A percentile compares a stretch with the other conserved stretches of the same genome.
These are phyloP conservation scores for Sinella curviseta DNA, from an alignment of 1,140 invertebrate genomes.

Conservation along the genomic window DNA sequence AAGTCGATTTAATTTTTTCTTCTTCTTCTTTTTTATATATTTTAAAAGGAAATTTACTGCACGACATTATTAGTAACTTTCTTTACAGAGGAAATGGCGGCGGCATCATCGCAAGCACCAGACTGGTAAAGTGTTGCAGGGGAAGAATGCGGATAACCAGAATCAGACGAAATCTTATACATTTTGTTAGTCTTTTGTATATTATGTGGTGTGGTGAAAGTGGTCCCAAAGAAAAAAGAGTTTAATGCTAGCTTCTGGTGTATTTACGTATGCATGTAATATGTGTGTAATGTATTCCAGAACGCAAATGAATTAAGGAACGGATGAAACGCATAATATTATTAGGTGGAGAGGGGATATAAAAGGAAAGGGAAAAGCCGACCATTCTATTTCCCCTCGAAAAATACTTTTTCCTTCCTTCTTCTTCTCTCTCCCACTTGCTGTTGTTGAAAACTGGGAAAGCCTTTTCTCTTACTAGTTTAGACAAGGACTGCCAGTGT, in stretches of 20 bases:
- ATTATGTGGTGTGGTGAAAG: too few species aligned
- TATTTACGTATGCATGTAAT: background rate
- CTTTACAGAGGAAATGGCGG: too few species aligned
- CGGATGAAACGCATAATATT: background rate
- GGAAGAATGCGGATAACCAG: too few species aligned
- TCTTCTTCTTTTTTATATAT: too few species aligned
- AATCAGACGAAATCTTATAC: too few species aligned
- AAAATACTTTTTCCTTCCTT: background rate
- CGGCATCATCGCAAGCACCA: too few species aligned
- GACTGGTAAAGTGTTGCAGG: too few species aligned
- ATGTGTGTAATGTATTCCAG: background rate
- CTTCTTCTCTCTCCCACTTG: background rate
- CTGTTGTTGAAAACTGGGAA: background rate
- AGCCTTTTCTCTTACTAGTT: background rate
- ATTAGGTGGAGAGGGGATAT: background rate
- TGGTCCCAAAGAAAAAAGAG: too few species aligned
- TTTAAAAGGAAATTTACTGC: slow-evolving; percentile 14
- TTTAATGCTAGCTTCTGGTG: background rate
- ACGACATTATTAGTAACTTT: background rate
- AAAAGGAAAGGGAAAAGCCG: background rate
- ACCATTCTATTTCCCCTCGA: background rate
- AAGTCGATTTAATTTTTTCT: background rate
- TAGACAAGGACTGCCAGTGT: too few species aligned
- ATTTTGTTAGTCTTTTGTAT: too few species aligned
- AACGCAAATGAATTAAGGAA: background rate